These are phyloP conservation scores for Gnathonemus echidnorhynchus DNA, from an alignment of 2,113 vertebrate species.

Conservation along the genomic window DNA sequence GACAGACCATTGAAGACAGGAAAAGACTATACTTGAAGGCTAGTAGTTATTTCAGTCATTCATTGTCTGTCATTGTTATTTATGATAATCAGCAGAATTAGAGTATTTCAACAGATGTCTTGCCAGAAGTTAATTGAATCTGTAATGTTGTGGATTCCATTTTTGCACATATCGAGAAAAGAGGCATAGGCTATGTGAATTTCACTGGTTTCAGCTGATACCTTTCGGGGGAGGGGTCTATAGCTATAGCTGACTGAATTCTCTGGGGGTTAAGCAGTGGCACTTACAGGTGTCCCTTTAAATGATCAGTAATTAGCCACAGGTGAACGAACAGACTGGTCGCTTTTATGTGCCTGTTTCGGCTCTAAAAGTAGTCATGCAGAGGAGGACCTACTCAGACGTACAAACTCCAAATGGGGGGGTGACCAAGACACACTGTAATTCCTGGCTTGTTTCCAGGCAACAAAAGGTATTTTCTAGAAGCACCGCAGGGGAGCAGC, in stretches of 20 bases:
- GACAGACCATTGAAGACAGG: not conserved
- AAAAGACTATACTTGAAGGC: slow-evolving; percentile 31
- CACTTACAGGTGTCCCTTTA: not conserved
- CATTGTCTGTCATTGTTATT: slow-evolving; percentile 38
- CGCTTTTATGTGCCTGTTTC: not conserved
- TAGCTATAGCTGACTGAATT: not conserved
- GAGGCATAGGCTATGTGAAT: not conserved
- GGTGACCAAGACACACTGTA: not conserved
- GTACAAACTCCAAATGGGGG: not conserved
- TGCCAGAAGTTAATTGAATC: slow-evolving; percentile 35
- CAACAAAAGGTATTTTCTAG: slow-evolving; percentile 57
- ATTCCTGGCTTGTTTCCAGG: slow-evolving; percentile 63
- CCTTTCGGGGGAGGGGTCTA: not conserved
- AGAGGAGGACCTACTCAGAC: not conserved
- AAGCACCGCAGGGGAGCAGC: slow-evolving; percentile 36
- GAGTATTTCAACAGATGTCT: slow-evolving; percentile 45
- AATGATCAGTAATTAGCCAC: not conserved
- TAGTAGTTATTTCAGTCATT: slow-evolving; percentile 26
- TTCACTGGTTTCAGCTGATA: not conserved
- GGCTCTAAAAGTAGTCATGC: not conserved
- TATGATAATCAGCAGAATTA: slow-evolving; percentile 41
- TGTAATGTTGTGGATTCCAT: not conserved
- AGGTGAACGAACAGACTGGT: not conserved
- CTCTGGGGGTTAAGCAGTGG: not conserved
- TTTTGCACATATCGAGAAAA: slow-evolving; percentile 26